A percentile compares a stretch with the other conserved stretches of the same genome.
Evolutionary conservation across 2,797 vertebrate genomes (phyloP).

Genomic region (Typhlichthys eigenmanni): DNA sequence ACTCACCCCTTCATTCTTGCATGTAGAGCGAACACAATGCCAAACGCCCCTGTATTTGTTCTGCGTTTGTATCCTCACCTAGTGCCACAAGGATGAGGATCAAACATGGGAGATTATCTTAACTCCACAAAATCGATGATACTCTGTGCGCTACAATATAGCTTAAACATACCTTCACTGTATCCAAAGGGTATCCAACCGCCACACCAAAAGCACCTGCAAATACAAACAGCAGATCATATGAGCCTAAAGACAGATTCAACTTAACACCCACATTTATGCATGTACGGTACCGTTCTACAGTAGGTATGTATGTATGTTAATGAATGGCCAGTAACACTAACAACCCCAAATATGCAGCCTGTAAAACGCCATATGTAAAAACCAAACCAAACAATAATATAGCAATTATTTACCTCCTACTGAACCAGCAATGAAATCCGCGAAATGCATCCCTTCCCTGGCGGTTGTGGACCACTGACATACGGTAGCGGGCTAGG

Average conservation of each 20-base stretch:
- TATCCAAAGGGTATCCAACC: conserved; percentile 87
- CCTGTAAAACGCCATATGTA: background rate
- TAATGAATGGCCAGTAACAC: background rate
- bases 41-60: conserved; percentile 76
- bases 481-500: conserved; percentile 1
- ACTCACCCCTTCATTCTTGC: conserved; percentile 79
- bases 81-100: conserved; percentile 3
- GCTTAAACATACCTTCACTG: conserved; percentile 79
- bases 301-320: no score
- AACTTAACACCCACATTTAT: no score
- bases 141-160: background rate
- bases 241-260: background rate
- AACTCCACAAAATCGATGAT: background rate
- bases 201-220: conserved; percentile 83
- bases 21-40: conserved; percentile 79
- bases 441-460: conserved; percentile 54
- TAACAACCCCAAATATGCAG: background rate
- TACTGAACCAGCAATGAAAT: conserved; percentile 70
- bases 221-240: conserved; percentile 25
- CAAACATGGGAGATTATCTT: background rate
- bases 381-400: background rate
- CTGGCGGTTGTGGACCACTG: background rate
- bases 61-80: conserved; percentile 87
- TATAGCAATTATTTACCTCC: conserved; percentile 54
- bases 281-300: no score